Percentiles rank a stretch among this genome's conserved stretches.
phyloP scores from a whole-genome alignment of 2,797 vertebrate genomes.

The Myotis daubentonii region DNA sequence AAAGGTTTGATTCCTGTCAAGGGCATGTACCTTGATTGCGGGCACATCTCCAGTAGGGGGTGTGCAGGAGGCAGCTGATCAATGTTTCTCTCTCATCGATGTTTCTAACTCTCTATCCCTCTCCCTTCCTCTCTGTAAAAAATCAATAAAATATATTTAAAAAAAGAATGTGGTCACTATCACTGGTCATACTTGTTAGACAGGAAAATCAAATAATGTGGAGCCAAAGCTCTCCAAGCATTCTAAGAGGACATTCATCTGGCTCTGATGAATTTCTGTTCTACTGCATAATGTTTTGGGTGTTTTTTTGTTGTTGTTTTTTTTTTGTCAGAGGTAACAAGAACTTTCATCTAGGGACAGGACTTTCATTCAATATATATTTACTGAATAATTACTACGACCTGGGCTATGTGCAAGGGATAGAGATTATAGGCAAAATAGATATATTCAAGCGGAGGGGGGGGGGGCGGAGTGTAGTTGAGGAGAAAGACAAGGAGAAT shows the following conservation, averaged over 20 bases:
- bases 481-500: constrained; percentile 31
- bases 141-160: no score
- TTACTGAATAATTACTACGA: not conserved
- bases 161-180: not conserved
- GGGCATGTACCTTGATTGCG: no score
- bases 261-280: not conserved
- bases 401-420: not conserved
- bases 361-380: not conserved
- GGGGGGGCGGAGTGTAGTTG: not conserved
- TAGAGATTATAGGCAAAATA: not conserved
- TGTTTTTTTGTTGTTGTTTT: not conserved
- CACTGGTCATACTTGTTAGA: not conserved
- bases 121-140: no score
- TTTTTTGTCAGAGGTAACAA: not conserved
- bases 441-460: not conserved
- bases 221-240: not conserved
- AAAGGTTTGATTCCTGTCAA: no score
- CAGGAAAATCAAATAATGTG: not conserved
- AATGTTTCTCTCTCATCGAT: no score
- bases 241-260: not conserved
- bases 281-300: not conserved
- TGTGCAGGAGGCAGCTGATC: no score
- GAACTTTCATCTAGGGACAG: not conserved
- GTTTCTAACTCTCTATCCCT: no score
- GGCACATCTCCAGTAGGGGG: no score